Evolutionary conservation across 2,797 vertebrate species (phyloP), one percentile per base, ranked within the genome.

Genomic region (Tamandua tetradactyla): DNA sequence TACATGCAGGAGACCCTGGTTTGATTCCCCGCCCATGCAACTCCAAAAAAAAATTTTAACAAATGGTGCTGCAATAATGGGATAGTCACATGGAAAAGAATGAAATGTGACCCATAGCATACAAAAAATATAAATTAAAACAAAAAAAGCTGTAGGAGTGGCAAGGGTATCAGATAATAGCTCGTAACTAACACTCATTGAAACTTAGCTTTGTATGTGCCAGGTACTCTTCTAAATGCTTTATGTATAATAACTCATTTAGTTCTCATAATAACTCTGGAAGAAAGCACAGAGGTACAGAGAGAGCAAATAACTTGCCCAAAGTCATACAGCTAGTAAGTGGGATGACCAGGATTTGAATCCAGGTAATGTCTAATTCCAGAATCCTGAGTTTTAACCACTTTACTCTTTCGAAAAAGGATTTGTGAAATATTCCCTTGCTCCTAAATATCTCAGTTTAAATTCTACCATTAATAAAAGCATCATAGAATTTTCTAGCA

Each of bases 401-500:
- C 32, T 72, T 40, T 42, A 35, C 25, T 79, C 49, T 32, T 89
- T 75, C 35, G 80, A 37, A 74, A 78, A 81, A 62, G 11, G 40
- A 80, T 66, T 89, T 79, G 72, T 55, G 68, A 84, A 80, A 87
- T 81, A 37, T 44, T 89, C 71, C 42, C 62, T 83, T 80, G 59
- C 62, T 87, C 66, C 47, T 69, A 86, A 79, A 87, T 74, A 69
- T 52, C 27, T 52, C 72, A 78, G 40, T 82, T 93, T 69, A 93
- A 91, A 87, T 96, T 71, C 32, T 76, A 42, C 64, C 32, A 68
- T 84, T 89, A 87, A 71, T 83, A 82, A 88, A 89, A 93, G 13
- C 61, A 44, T 55, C 44, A 61, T 6, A 35, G 59, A 62, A 64
- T 84, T 87, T 84, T 78, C 57, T 18, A 68, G 44, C 47, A 69